Conservation (phyloP, 1,140 invertebrate species). For the Heliconius nattereri region DNA sequence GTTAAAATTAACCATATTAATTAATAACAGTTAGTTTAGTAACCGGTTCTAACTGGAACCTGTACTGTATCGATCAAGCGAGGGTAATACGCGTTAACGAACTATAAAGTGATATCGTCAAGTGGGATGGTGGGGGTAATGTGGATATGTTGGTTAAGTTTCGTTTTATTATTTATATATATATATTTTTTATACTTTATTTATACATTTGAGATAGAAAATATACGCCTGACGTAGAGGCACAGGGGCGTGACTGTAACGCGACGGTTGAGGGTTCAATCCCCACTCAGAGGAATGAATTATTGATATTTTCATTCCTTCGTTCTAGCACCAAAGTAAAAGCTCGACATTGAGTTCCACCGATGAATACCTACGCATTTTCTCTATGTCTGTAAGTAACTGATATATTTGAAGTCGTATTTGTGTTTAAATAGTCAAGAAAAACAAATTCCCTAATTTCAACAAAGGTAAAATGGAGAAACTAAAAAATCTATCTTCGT, state of each 20-base stretch:
- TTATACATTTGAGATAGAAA: too few relatives aligned
- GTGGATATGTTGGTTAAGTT: constrained; percentile 33
- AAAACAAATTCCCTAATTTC: neutral
- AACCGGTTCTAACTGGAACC: constrained; percentile 38
- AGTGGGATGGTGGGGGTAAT: constrained; percentile 3
- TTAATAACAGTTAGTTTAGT: constrained; percentile 31
- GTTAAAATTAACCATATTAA: constrained; percentile 16
- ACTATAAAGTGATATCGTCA: constrained; percentile 53
- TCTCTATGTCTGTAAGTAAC: too few relatives aligned
- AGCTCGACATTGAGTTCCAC: too few relatives aligned
- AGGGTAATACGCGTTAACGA: constrained; percentile 59
- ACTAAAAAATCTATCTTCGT: neutral
- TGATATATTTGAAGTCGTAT: neutral
- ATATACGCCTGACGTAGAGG: too few relatives aligned
- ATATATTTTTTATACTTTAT: too few relatives aligned
- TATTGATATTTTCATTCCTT: too few relatives aligned
- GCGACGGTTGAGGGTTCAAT: too few relatives aligned
- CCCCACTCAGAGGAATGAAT: too few relatives aligned
- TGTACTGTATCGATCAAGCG: constrained; percentile 55
- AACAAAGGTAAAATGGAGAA: neutral
- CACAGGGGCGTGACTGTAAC: too few relatives aligned
- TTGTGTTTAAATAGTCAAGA: neutral
- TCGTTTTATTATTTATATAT: neutral
- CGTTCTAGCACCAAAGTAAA: too few relatives aligned
- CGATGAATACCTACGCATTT: too few relatives aligned